These are phyloP conservation scores for Alcis repandata DNA, from an alignment of 2,888 invertebrate species.

Conservation along the genomic window DNA sequence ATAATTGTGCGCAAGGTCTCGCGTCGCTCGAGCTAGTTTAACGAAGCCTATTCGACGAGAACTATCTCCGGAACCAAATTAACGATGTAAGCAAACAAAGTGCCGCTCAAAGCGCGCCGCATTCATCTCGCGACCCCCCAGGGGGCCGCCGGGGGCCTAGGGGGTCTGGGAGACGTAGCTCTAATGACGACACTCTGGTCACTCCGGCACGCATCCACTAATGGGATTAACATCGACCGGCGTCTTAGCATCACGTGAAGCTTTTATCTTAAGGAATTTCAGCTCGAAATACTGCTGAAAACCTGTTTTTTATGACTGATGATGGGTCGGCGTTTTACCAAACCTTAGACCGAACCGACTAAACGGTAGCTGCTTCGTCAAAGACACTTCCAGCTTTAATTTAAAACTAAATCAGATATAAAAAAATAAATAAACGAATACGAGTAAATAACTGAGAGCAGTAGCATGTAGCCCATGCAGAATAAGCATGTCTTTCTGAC, in stretches of 20 bases:
- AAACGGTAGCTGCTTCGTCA: too few relatives aligned
- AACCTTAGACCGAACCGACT: too few relatives aligned
- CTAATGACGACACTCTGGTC: constrained; percentile 21
- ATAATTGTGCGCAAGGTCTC: not conserved
- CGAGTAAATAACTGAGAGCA: too few relatives aligned
- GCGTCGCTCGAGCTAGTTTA: constrained; percentile 1
- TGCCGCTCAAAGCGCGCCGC: constrained; percentile 27
- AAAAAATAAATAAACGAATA: too few relatives aligned
- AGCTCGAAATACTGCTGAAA: not conserved
- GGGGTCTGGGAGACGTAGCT: not conserved
- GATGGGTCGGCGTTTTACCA: too few relatives aligned
- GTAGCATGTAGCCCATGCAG: too few relatives aligned
- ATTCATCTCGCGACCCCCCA: constrained; percentile 15
- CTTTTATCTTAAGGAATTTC: constrained; percentile 2
- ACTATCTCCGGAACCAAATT: constrained; percentile 23
- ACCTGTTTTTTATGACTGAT: too few relatives aligned
- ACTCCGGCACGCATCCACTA: constrained; percentile 11
- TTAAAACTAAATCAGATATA: too few relatives aligned
- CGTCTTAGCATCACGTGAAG: not conserved
- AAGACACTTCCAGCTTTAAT: too few relatives aligned
- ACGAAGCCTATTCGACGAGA: constrained; percentile 13
- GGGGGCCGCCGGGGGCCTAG: not conserved
- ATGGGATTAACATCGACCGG: constrained; percentile 20
- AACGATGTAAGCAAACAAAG: constrained; percentile 28
- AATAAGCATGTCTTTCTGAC: too few relatives aligned